Base-by-base conservation (phyloP, 2,113 vertebrate species). In the Mixornis gularis region DNA sequence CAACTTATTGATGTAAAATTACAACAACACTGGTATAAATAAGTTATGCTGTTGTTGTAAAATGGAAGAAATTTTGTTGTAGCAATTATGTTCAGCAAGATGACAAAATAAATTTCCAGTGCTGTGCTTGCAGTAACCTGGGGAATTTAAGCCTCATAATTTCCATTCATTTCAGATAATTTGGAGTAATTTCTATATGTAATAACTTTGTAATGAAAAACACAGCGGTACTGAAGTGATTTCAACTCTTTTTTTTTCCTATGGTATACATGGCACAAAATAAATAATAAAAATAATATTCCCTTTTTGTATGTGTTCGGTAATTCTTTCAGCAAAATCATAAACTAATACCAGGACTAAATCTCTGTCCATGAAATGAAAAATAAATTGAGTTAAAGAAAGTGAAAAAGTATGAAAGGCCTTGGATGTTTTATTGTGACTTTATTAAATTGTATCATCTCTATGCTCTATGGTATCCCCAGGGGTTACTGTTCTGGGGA, bases 121-220 rank as follows among this genome's bases (percentile, higher is more conserved):
- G 97, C 97, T 97, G 97, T 96, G 97, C 97, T 97, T 97, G 98
- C 97, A 96, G 98, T 97, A 98, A 98, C 97, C 98, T 98, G 97
- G 98, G 98, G 98, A 98, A 98, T 98, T 98, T 98, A 98, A 98
- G 98, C 97, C 97, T 98, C 97, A 98, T 98, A 98, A 98, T 98
- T 98, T 98, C 97, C 98, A 98, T 98, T 98, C 98, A 98, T 98
- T 98, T 98, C 97, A 97, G 97, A 98, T 98, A 98, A 98, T 98
- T 98, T 98, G 98, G 97, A 98, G 98, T 98, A 98, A 98, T 98
- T 98, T 98, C 97, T 98, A 97, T 97, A 98, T 98, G 97, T 98
- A 98, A 98, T 98, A 98, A 98, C 98, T 98, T 98, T 98, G 98
- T 98, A 98, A 98, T 98, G 97, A 98, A 98, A 98, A 98, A 98